A percentile compares a stretch with the other conserved stretches of the same genome.
These are phyloP conservation scores for Mus caroli DNA, from an alignment of 2,797 vertebrate species.

Conservation along the genomic window DNA sequence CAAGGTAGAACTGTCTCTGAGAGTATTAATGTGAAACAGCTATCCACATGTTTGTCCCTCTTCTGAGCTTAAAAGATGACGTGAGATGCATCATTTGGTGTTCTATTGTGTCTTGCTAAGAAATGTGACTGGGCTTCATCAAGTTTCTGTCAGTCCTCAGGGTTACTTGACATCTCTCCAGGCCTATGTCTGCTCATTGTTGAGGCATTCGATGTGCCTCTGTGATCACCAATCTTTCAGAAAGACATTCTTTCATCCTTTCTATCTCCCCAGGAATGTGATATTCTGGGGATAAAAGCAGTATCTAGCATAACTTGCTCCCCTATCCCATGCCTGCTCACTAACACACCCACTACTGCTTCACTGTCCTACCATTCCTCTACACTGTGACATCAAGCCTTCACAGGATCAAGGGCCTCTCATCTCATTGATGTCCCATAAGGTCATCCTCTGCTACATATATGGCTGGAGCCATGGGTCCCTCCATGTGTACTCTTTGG, in stretches of 20 bases:
- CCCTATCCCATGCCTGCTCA: no score
- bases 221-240: not conserved
- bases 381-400: no score
- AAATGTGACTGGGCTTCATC: not conserved
- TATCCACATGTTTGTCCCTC: not conserved
- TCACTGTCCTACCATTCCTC: no score
- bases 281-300: not conserved
- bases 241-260: not conserved
- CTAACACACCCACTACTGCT: no score
- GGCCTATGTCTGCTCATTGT: not conserved
- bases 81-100: not conserved
- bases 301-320: not conserved
- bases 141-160: not conserved
- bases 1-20: not conserved
- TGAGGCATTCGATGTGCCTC: not conserved
- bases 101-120: not conserved
- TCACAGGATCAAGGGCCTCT: no score
- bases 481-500: no score
- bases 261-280: accelerated
- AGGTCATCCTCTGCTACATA: no score
- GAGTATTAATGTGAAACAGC: not conserved
- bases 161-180: no score
- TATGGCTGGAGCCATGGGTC: no score
- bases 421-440: no score
- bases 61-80: not conserved